These are phyloP conservation scores for Tinea pellionella DNA, from an alignment of 2,888 invertebrate genomes.

Conservation along the genomic window DNA sequence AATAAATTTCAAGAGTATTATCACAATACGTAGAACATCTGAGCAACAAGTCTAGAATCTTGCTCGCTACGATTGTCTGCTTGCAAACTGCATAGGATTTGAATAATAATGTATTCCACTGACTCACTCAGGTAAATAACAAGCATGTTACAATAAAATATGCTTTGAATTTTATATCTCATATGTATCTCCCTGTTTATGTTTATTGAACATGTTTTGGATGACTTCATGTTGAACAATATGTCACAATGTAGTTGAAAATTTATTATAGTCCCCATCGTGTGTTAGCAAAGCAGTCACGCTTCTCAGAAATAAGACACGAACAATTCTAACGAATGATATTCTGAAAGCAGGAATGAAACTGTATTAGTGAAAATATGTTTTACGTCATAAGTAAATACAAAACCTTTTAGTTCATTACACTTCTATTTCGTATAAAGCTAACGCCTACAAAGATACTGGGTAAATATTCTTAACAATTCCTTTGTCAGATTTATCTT, in stretches of 20 bases:
- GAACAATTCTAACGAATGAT: slow-evolving; percentile 55
- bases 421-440: neutral
- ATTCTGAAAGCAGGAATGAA: slow-evolving; percentile 17
- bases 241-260: too few relatives aligned
- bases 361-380: neutral
- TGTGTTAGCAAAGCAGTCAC: slow-evolving; percentile 29
- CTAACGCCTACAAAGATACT: neutral
- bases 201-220: too few relatives aligned
- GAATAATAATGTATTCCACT: slow-evolving; percentile 6
- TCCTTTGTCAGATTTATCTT: slow-evolving; percentile 14
- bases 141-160: slow-evolving; percentile 15
- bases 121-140: neutral
- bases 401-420: neutral
- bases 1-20: too few relatives aligned
- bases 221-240: too few relatives aligned
- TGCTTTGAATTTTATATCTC: slow-evolving; percentile 17
- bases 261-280: too few relatives aligned
- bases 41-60: slow-evolving; percentile 21
- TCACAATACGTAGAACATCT: neutral
- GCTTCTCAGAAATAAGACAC: slow-evolving; percentile 49
- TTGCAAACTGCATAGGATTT: neutral
- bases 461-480: slow-evolving; percentile 2
- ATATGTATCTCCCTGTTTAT: too few relatives aligned
- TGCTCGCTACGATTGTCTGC: slow-evolving; percentile 2
- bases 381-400: neutral